A percentile compares a stretch with the other conserved stretches of the same genome.
Evolutionary conservation across 1,140 invertebrate species (phyloP).

Genomic region (Magallana angulata): DNA sequence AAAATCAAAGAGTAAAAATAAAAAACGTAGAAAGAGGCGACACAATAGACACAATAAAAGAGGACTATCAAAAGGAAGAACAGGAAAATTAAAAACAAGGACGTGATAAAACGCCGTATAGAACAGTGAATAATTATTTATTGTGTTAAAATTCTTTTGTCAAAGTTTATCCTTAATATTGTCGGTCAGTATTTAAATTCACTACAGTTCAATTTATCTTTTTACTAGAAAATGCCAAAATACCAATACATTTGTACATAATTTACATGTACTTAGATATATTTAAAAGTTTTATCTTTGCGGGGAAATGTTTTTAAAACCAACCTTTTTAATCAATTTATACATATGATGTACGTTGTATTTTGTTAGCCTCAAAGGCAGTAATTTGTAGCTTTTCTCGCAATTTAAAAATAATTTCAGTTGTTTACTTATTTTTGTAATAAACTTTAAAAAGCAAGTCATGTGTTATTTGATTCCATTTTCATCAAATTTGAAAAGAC

Average conservation of each 20-base stretch:
- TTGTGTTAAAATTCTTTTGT: conserved; percentile 15
- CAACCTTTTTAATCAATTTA: background rate
- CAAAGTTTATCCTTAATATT: background rate
- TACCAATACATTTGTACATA: background rate
- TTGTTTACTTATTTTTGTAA: conserved; percentile 35
- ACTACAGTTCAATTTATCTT: conserved; percentile 2
- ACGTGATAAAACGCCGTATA: background rate
- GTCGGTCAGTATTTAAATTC: conserved; percentile 10
- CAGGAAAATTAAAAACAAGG: background rate
- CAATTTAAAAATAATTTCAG: background rate
- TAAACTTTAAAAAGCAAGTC: background rate
- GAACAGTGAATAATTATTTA: conserved; percentile 2
- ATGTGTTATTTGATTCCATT: background rate
- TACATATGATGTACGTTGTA: background rate
- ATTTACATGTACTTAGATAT: too few relatives aligned
- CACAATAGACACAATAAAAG: conserved; percentile 37
- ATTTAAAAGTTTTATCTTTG: too few relatives aligned
- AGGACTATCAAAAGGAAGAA: conserved; percentile 36
- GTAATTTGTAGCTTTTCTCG: background rate
- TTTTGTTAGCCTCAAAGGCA: conserved; percentile 35
- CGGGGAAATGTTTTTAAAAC: background rate
- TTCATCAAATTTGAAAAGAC: background rate
- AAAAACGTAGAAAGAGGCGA: conserved; percentile 33
- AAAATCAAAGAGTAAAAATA: background rate
- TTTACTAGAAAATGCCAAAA: background rate